phyloP scores from a whole-genome alignment of 2,888 invertebrate genomes.

The Caenorhabditis sinica region DNA sequence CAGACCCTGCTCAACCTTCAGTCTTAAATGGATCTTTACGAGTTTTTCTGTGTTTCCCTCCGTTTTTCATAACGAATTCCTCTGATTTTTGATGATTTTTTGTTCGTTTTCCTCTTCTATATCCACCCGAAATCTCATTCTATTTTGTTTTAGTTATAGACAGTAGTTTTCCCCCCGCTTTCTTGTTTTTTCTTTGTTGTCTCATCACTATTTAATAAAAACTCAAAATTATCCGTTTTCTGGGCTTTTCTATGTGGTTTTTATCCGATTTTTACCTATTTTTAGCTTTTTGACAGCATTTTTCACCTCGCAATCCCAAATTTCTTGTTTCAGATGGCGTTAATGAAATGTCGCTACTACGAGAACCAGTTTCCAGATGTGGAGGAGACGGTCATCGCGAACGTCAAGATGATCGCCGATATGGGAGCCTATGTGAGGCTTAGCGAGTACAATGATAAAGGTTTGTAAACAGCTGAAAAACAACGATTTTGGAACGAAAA shows the following conservation, averaged over 20 bases:
- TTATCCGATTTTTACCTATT: not conserved
- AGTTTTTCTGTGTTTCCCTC: too few relatives aligned
- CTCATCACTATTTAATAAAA: constrained; percentile 42
- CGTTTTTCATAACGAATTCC: constrained; percentile 55
- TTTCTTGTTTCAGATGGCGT: constrained; percentile 88
- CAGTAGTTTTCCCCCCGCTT: constrained; percentile 37
- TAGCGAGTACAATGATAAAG: constrained; percentile 98
- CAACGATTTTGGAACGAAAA: not conserved
- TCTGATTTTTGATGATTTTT: constrained; percentile 2
- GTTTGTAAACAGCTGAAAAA: constrained; percentile 84
- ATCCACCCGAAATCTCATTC: constrained; percentile 43
- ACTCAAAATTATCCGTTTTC: not conserved
- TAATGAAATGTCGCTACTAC: constrained; percentile 96
- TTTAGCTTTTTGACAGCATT: not conserved
- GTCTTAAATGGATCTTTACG: constrained; percentile 53
- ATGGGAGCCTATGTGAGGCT: constrained; percentile 99
- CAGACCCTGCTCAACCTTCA: constrained; percentile 87
- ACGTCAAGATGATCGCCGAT: constrained; percentile 96
- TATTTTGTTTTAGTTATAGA: constrained; percentile 35
- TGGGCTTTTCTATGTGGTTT: not conserved
- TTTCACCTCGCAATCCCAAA: not conserved
- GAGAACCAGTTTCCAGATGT: constrained; percentile 97
- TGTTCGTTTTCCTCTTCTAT: constrained; percentile 22
- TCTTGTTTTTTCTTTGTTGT: constrained; percentile 37
- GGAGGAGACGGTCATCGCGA: constrained; percentile 95